Conservation (phyloP, 2,113 vertebrate genomes). For the Sula dactylatra region DNA sequence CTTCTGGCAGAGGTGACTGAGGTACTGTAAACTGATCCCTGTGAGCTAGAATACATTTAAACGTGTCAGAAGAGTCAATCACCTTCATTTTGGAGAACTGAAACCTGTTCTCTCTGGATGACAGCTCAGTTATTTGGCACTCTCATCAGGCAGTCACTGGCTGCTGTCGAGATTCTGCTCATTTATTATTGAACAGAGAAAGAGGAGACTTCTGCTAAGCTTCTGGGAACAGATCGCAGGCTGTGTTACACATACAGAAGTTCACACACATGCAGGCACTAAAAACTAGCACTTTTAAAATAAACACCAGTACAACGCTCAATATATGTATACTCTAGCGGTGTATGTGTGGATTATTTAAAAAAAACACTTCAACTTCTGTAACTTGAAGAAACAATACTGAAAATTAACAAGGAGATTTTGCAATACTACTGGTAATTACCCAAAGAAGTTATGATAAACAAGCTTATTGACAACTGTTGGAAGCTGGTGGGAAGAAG, state of each 20-base stretch:
- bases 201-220: neutral
- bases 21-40: neutral
- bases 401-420: neutral
- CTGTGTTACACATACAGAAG: neutral
- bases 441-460: neutral
- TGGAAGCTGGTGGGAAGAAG: neutral
- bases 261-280: neutral
- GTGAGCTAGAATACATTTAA: neutral
- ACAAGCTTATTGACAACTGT: neutral
- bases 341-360: fast-evolving
- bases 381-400: neutral
- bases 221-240: neutral
- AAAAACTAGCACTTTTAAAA: neutral
- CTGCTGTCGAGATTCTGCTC: neutral
- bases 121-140: neutral
- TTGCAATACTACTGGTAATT: neutral
- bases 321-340: neutral
- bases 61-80: neutral
- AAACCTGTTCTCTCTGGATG: neutral
- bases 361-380: neutral
- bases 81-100: neutral
- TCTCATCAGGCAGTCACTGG: neutral
- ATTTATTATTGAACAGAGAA: neutral
- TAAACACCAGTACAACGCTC: neutral
- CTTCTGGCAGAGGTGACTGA: neutral